A percentile compares a stretch with the other conserved stretches of the same genome.
Evolutionary conservation across 2,888 invertebrate genomes (phyloP).

Genomic region (Ethmia dodecea): DNA sequence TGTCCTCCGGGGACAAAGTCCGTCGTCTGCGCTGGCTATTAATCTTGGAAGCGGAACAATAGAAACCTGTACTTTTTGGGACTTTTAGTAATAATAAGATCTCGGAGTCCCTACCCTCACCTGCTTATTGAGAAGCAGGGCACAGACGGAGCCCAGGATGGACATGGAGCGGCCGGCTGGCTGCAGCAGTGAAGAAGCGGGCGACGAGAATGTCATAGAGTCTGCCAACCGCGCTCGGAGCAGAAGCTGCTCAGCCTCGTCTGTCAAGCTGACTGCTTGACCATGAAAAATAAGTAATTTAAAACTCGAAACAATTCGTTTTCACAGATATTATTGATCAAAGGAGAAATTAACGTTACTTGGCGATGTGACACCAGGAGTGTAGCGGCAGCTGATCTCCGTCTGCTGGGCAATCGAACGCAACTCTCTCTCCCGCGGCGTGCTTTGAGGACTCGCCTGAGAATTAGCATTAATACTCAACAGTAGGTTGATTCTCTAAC

Average conservation of each 20-base stretch:
- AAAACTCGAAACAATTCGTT: not conserved
- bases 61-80: not conserved
- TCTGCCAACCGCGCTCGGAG: slow-evolving; percentile 47
- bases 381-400: slow-evolving; percentile 54
- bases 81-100: too few relatives aligned
- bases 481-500: too few relatives aligned
- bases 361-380: slow-evolving; percentile 29
- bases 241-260: slow-evolving; percentile 37
- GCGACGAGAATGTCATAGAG: slow-evolving; percentile 51
- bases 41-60: not conserved
- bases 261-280: slow-evolving; percentile 23
- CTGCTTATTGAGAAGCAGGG: slow-evolving; percentile 60
- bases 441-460: not conserved
- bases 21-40: not conserved
- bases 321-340: not conserved
- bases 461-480: too few relatives aligned
- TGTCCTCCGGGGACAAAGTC: too few relatives aligned
- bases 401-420: slow-evolving; percentile 60
- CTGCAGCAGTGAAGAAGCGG: slow-evolving; percentile 48
- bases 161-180: slow-evolving; percentile 50
- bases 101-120: too few relatives aligned
- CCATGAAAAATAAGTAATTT: not conserved
- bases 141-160: slow-evolving; percentile 65
- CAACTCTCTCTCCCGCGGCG: slow-evolving; percentile 40
- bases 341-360: not conserved